A percentile compares a stretch with the other conserved stretches of the same genome.
phyloP scores from a whole-genome alignment of 2,113 vertebrate species.

The Megaptera novaeangliae region DNA sequence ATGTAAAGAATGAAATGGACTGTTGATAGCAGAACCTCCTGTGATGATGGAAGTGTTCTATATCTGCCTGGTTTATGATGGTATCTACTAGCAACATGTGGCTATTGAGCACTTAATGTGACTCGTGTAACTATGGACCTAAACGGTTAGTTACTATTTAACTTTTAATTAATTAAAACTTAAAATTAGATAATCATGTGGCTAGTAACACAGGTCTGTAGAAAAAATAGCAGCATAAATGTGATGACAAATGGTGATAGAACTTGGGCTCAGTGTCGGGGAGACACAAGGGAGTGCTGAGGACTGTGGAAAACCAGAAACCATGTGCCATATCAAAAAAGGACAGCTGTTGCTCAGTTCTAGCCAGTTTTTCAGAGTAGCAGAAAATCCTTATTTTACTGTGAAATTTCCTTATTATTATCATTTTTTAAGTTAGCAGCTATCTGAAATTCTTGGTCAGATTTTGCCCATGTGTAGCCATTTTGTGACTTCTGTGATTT shows the following conservation, averaged over 20 bases:
- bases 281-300: neutral
- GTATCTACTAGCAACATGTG: neutral
- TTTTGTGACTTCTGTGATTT: neutral
- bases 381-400: neutral
- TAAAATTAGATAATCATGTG: neutral
- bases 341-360: neutral
- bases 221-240: neutral
- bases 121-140: neutral
- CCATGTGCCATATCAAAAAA: neutral
- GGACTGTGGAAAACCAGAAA: neutral
- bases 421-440: neutral
- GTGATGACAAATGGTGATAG: neutral
- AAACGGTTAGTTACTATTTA: neutral
- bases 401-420: neutral
- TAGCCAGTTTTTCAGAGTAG: neutral
- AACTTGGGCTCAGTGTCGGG: neutral
- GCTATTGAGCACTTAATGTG: neutral
- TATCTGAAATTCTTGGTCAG: neutral
- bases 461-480: neutral
- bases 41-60: neutral
- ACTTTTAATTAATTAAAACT: conserved; percentile 1
- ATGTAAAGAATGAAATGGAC: neutral
- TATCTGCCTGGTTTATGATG: neutral
- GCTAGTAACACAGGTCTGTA: neutral
- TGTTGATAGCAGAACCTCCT: neutral